Evolutionary conservation across 2,113 vertebrate species (phyloP).

Genomic region (Cinclus mexicanus): DNA sequence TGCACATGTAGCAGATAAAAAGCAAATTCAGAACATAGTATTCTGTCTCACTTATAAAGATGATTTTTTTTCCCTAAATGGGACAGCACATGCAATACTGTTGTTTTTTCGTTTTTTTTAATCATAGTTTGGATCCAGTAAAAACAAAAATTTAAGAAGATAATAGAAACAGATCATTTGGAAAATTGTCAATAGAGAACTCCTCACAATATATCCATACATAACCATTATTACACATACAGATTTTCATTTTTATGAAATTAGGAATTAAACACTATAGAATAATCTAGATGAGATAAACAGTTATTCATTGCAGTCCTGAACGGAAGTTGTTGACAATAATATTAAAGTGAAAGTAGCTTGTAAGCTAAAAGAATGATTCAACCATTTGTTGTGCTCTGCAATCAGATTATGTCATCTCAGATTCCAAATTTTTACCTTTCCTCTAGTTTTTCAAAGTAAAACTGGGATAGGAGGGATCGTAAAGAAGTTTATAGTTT

Average conservation of each 20-base stretch:
- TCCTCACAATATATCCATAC: not conserved
- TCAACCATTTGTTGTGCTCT: not conserved
- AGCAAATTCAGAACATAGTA: not conserved
- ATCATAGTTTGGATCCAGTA: not conserved
- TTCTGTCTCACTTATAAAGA: not conserved
- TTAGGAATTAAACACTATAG: constrained; percentile 1
- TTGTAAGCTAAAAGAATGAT: not conserved
- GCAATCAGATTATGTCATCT: not conserved
- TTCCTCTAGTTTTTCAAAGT: not conserved
- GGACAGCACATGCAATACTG: not conserved
- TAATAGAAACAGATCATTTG: not conserved
- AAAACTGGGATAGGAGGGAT: not conserved
- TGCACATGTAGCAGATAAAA: not conserved
- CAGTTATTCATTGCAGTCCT: not conserved
- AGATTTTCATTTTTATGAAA: not conserved
- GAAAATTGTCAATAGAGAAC: not conserved
- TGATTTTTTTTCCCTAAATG: not conserved
- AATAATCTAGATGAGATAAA: not conserved
- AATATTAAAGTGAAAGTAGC: not conserved
- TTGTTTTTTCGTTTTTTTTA: not conserved
- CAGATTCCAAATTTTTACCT: not conserved
- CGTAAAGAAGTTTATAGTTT: not conserved
- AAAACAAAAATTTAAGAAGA: not conserved
- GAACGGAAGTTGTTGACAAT: not conserved
- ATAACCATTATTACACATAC: not conserved